A percentile compares a stretch with the other conserved stretches of the same genome.
Conservation (phyloP, 2,797 vertebrate species). For the Amblyraja radiata region DNA sequence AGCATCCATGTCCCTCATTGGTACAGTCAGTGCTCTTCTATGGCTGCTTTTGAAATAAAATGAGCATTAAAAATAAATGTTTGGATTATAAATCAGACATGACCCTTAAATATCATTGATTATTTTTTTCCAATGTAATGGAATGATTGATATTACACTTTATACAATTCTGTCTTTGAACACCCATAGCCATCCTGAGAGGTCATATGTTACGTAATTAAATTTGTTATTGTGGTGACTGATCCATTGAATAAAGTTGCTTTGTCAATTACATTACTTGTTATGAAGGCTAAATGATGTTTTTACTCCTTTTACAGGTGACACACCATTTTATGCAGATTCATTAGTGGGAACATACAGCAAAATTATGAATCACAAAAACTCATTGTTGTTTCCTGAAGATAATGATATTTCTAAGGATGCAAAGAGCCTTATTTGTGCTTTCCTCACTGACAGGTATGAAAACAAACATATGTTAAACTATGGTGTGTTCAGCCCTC, state of each 20-base stretch:
- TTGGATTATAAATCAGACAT: not conserved
- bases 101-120: not conserved
- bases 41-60: not conserved
- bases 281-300: not conserved
- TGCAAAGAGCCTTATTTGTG: constrained; percentile 96
- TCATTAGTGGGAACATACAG: constrained; percentile 96
- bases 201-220: not conserved
- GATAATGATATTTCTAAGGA: constrained; percentile 96
- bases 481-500: not conserved
- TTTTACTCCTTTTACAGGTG: constrained; percentile 61
- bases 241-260: not conserved
- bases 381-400: constrained; percentile 90
- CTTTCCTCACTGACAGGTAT: constrained; percentile 94
- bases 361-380: constrained; percentile 99
- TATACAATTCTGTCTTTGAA: not conserved
- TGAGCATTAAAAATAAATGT: not conserved
- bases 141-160: not conserved
- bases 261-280: not conserved
- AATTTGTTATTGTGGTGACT: not conserved
- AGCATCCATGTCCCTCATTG: not conserved
- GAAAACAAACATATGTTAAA: constrained; percentile 34
- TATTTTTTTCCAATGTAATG: not conserved
- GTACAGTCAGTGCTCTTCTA: not conserved
- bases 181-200: no score
- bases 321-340: constrained; percentile 97